Evolutionary conservation across 2,888 invertebrate genomes (phyloP).

Genomic region (Mystacides longicornis): DNA sequence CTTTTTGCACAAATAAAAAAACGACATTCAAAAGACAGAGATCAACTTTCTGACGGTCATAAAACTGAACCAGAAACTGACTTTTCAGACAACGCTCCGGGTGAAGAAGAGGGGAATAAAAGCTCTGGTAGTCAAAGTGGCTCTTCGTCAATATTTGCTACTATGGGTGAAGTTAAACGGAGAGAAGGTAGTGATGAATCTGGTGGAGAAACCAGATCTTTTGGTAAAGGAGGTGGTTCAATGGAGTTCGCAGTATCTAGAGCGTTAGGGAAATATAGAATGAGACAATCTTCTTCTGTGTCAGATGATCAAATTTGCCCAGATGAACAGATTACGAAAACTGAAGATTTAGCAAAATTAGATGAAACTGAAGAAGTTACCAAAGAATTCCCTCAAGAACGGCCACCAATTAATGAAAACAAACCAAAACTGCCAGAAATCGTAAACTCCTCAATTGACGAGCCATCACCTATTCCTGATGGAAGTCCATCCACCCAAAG

Average conservation of each 20-base stretch:
- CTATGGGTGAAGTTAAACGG: constrained; percentile 66
- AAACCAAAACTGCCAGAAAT: constrained; percentile 42
- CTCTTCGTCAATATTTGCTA: constrained; percentile 61
- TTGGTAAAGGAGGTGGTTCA: constrained; percentile 54
- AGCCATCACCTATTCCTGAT: constrained; percentile 47
- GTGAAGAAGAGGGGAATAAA: constrained; percentile 54
- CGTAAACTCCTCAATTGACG: constrained; percentile 42
- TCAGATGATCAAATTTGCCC: constrained; percentile 57
- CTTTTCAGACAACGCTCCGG: constrained; percentile 49
- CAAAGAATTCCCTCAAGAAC: constrained; percentile 31
- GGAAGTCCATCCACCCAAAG: constrained; percentile 60
- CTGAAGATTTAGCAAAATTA: constrained; percentile 19
- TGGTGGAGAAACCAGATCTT: constrained; percentile 48
- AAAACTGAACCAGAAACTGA: constrained; percentile 54
- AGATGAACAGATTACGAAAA: constrained; percentile 28
- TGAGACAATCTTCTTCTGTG: constrained; percentile 62
- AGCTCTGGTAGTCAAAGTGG: constrained; percentile 54
- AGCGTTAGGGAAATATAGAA: constrained; percentile 71
- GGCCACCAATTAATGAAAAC: constrained; percentile 28
- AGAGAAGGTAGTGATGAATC: constrained; percentile 55
- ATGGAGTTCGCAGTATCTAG: constrained; percentile 81
- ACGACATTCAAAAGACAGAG: constrained; percentile 42
- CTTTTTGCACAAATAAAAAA: constrained; percentile 47
- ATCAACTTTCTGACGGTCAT: constrained; percentile 42
- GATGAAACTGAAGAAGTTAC: constrained; percentile 25